A percentile compares a stretch with the other conserved stretches of the same genome.
phyloP scores from a whole-genome alignment of 2,888 invertebrate species.

The Girardia tigrina region DNA sequence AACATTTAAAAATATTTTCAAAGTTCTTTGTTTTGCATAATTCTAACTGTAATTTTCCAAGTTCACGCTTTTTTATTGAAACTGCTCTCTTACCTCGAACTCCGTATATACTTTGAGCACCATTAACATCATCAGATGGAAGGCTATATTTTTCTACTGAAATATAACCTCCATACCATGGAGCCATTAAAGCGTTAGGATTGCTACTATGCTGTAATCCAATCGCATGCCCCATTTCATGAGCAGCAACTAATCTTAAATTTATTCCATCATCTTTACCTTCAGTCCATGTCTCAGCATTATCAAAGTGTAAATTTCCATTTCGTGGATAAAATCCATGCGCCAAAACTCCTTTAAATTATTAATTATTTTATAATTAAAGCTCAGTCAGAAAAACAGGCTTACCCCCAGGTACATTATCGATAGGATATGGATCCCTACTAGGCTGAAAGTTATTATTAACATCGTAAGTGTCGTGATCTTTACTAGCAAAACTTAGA shows the following conservation, averaged over 20 bases:
- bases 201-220: background rate
- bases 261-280: background rate
- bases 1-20: background rate
- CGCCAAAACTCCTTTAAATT: background rate
- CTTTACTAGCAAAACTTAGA: background rate
- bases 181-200: background rate
- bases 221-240: conserved; percentile 17
- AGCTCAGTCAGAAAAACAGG: too few species aligned
- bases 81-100: background rate
- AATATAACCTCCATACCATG: conserved; percentile 18
- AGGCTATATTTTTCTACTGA: background rate
- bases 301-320: conserved; percentile 8
- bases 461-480: background rate
- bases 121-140: background rate
- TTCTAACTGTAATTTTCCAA: background rate
- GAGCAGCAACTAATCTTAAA: background rate
- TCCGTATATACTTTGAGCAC: background rate
- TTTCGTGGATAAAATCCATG: background rate
- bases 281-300: conserved; percentile 20
- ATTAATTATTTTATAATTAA: background rate
- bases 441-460: background rate
- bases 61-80: background rate
- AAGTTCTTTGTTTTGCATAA: background rate
- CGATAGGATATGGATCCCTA: background rate
- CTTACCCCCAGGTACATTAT: background rate